Base-by-base conservation (phyloP, 1,140 invertebrate species). In the Epicauta chinensis region DNA sequence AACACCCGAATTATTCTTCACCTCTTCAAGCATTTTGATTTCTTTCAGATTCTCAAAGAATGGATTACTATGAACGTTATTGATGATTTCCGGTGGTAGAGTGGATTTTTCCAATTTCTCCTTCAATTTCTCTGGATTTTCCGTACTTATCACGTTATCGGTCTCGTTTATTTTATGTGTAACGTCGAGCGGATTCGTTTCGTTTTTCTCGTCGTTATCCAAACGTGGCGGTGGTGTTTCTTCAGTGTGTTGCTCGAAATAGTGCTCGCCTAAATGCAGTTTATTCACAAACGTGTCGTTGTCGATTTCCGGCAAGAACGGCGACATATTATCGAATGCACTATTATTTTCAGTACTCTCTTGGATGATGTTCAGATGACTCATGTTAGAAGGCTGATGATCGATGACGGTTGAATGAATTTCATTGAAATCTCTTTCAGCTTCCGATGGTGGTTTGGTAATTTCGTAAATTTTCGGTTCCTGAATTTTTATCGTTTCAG, bases 261-360 rank as follows among this genome's bases (percentile, higher is more conserved):
- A 61, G 23, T 62, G 61, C 34, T 64, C 64, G 30, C 61, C 66
- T 2, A 64, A 73, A 66, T 77, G 73, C 31, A 78, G 60, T 61
- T 75, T 77, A 58, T 77, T 75, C 0, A 77, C 71, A 16, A 78
- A 68, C 17, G 70, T 74, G 58, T 75, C 77, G 64, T 78, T 79
- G 68, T 79, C 78, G 15, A 77, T 67, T 60, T 83, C 80, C 6
- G 81, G 77, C 55, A 82, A 65, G 56, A 79, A 83, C 13, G 81
- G 81, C 51, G 78, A 81, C 79, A 81, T 81, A 56, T 80, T 74
- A 12, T 71, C 65, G 10, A 56, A 34, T 38, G 46, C 45, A 56
- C 56, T 15, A 0, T 48, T 44, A 36, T 47, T 50, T 58, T 61
- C 50, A 32, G 53, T 51, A 15, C 35, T 49, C 15, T 49, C 46